Evolutionary conservation across 2,888 invertebrate species (phyloP), one percentile per base, ranked within the genome.

Genomic region (Argyresthia albistria): DNA sequence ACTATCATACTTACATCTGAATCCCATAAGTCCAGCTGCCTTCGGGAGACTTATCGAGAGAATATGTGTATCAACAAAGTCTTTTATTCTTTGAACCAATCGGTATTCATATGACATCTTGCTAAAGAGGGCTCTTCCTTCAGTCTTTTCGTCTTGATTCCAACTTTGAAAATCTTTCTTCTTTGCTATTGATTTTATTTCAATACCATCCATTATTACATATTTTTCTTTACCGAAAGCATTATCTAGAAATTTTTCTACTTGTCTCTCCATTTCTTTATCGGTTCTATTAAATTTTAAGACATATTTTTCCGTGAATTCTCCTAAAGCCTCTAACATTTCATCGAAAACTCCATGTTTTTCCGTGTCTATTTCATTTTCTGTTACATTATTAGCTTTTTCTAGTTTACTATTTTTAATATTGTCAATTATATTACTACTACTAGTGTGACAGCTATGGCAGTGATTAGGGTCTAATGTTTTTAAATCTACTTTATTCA

Each of bases 41-140:
- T 91, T 90, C 0, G 93, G 91, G 50, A 94, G 66, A 63, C 91
- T 91, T 8, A 94, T 89, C 36, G 91, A 90, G 35, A 94, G 65
- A 46, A 89, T 89, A 73, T 91, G 93, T 52, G 82, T 89, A 51
- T 89, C 82, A 3, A 90, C 80, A 64, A 90, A 92, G 60, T 88
- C 78, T 59, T 90, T 88, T 43, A 92, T 73, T 65, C 90, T 90
- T 58, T 89, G 88, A 55, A 89, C 73, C 56, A 91, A 66, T 66
- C 91, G 89, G 50, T 88, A 86, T 60, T 88, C 88, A 51, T 89
- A 79, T 0, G 77, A 82, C 57, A 74, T 76, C 65, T 73, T 72
- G 58, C 82, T 76, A 64, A 86, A 75, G 16, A 82, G 56, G 10
- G 79, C 86, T 67, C 77, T 75, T 14, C 69, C 76, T 63, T 80